phyloP scores from a whole-genome alignment of 2,113 vertebrate genomes.

The Cromileptes altivelis region DNA sequence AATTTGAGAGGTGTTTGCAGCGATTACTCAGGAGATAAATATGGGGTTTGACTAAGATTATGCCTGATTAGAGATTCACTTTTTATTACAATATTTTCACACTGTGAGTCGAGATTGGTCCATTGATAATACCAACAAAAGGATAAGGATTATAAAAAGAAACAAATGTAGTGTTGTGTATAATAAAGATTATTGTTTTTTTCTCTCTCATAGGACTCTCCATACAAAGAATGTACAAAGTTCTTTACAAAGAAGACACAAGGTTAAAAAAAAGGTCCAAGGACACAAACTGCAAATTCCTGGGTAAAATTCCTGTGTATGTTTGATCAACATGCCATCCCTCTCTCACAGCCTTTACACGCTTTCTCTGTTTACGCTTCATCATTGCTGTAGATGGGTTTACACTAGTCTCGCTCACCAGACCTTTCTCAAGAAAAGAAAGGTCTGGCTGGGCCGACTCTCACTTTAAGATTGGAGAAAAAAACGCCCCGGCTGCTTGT shows the following conservation, averaged over 20 bases:
- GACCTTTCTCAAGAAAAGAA: no score
- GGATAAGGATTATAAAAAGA: background rate
- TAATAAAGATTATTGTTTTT: background rate
- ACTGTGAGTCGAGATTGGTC: background rate
- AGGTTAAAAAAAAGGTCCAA: background rate
- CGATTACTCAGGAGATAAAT: constrained; percentile 1
- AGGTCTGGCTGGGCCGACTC: no score
- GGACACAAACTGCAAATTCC: no score
- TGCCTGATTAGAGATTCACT: constrained; percentile 7
- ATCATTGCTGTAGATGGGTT: no score
- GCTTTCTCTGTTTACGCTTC: no score
- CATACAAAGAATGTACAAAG: background rate
- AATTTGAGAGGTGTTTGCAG: constrained; percentile 12
- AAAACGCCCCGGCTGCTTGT: no score
- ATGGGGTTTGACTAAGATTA: constrained; percentile 24
- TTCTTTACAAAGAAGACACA: background rate
- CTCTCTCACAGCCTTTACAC: no score
- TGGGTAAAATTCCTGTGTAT: no score
- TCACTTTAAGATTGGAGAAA: no score
- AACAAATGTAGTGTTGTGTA: background rate
- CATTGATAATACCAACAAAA: constrained; percentile 1
- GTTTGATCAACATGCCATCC: no score
- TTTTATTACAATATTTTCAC: constrained; percentile 24
- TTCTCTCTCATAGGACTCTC: background rate
- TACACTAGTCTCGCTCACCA: no score